These are phyloP conservation scores for Platalea minor DNA, from an alignment of 2,797 vertebrate species.

Conservation along the genomic window DNA sequence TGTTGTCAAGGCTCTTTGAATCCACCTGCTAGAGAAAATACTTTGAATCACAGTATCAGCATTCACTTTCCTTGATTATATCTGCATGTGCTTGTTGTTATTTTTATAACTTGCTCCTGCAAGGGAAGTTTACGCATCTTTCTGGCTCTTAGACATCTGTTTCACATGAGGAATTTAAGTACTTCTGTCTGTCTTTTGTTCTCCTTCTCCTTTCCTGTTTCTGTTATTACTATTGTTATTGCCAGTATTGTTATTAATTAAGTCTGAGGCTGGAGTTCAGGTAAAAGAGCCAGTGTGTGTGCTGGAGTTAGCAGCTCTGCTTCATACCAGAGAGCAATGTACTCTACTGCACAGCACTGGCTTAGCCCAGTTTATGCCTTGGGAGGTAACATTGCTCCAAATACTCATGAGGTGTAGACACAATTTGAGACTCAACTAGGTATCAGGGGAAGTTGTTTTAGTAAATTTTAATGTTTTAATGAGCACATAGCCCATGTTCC, in stretches of 20 bases:
- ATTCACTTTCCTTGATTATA: background rate
- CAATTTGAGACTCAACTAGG: background rate
- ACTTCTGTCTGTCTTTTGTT: background rate
- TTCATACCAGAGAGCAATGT: background rate
- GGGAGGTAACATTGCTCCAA: background rate
- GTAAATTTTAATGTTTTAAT: background rate
- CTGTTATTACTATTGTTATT: background rate
- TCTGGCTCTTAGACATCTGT: background rate
- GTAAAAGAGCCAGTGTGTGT: background rate
- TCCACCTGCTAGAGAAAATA: background rate
- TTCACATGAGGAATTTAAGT: background rate
- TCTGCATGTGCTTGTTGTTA: background rate
- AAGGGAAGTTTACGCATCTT: background rate
- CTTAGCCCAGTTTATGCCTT: background rate
- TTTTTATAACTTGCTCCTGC: background rate
- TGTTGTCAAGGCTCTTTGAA: background rate
- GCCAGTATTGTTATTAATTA: background rate
- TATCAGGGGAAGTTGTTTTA: background rate
- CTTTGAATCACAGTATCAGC: background rate
- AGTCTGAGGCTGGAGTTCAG: background rate
- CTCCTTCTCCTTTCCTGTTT: background rate
- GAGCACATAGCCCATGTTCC: background rate
- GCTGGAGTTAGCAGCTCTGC: background rate
- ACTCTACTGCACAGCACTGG: background rate
- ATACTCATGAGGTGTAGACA: background rate